Base-by-base conservation (phyloP, 2,797 vertebrate species). In the Lagorchestes hirsutus region DNA sequence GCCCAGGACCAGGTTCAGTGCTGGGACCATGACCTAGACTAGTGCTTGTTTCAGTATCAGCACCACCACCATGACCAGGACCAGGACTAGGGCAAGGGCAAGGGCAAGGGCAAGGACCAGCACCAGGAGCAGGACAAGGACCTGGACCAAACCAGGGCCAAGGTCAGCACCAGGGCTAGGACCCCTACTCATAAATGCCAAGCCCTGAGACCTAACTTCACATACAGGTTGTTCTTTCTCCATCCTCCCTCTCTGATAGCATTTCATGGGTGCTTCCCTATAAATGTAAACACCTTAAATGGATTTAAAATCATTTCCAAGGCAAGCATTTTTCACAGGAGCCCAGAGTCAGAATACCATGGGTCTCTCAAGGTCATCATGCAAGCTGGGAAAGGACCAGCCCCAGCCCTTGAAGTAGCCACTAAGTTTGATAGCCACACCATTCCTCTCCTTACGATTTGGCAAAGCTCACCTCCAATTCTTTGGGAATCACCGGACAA, bases 301-400 rank as follows among this genome's bases (percentile, higher is more conserved):
- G 91, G 50, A 90, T 50, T 74, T 50, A 92, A n/a, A 58, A 54
- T 94, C 58, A 54, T 93, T 92, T 90, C 56, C 46, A 54, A 92
- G n/a, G 92, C 93, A 96, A 96, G 92, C 29, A 95, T n/a, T 95
- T 90, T 50, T 67, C 82, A 24, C 55, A 93, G 22, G 96, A 97
- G n/a, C 82, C n/a, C 62, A 22, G 62, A 31, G 62, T 95, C 34
- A 94, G 54, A 97, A 96, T 67, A n/a, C 14, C 13, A 34, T n/a
- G 4, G 13, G 34, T 67, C 34, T 67, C 62, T n/a, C 34, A 2
- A 96, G 55, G 12, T 95, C 57, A 96, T 96, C 96, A 90, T 54
- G 40, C 74, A 95, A 93, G 9, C 4, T 97, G 93, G 74, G 93
- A 58, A 31, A 92, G 29, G 96, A 92, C 55, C 29, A 94, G 50